Base-by-base conservation (phyloP, 2,797 vertebrate genomes). In the Myioborus miniatus region DNA sequence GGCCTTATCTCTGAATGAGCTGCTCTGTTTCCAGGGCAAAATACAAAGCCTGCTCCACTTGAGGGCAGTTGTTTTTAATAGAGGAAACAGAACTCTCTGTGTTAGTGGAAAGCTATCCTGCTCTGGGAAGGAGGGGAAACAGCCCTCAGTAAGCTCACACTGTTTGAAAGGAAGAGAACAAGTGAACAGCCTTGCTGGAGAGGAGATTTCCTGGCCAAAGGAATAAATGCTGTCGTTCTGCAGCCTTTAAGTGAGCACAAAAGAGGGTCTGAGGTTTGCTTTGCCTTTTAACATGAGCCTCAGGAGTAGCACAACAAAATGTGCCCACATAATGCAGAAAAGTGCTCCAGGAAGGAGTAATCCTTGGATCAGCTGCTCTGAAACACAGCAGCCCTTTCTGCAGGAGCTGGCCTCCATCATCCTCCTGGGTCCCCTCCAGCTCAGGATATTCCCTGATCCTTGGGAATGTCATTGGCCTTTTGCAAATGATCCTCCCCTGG, bases 71-170 rank as follows among this genome's bases (percentile, higher is more conserved):
- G 95, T 94, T 97, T 96, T 94, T 39, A 95, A 84, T 2, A 37
- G 78, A 91, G 96, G 92, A 96, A 96, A 98, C 96, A 97, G 94
- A 97, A 88, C 60, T 64, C 92, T 84, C 94, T 97, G 97, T 98
- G 97, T 98, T 97, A 56, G 21, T 91, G 97, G 92, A 98, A 98
- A 97, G 94, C 83, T 97, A 98, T 93, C 96, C 97, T 91, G 69
- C 52, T 95, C 92, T 44, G 86, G 92, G 71, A 96, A 96, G 92
- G 46, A 88, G 46, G 72, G 50, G 52, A 44, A 44, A 5, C 14
- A 60, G n/a, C 71, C 30, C 70, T 83, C 41, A 3, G 50, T 78
- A 60, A 91, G 77, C 87, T 91, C 85, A 34, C 29, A 1, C 27
- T 58, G 82, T 12, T 85, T 64, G 83, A 92, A 76, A 91, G 85